Conservation (phyloP, 2,113 vertebrate genomes). For the Phyllostomus hastatus region DNA sequence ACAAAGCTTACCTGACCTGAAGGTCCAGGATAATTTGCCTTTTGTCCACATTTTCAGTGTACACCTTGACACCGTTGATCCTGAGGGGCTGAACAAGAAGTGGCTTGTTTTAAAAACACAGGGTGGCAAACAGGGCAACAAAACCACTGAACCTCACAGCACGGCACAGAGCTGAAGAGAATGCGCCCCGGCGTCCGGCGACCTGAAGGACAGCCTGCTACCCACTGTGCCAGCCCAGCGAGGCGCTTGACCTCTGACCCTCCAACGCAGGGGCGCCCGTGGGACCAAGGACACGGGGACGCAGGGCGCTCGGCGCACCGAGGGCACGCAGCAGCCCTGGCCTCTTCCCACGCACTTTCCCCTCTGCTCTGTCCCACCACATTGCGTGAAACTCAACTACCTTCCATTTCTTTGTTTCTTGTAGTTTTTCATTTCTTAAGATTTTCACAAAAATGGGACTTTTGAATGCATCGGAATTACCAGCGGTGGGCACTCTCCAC, state of each 20-base stretch:
- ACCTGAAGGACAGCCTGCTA: neutral
- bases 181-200: neutral
- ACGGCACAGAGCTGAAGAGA: neutral
- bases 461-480: neutral
- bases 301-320: accelerated
- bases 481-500: neutral
- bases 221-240: accelerated
- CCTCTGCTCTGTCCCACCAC: neutral
- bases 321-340: no score
- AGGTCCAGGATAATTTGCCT: slow-evolving; percentile 98
- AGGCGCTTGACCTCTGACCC: neutral
- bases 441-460: neutral
- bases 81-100: slow-evolving; percentile 88
- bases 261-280: accelerated
- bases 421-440: neutral
- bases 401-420: neutral
- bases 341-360: neutral
- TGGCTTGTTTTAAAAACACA: neutral
- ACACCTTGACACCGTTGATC: slow-evolving; percentile 97
- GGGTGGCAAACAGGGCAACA: no score
- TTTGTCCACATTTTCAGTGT: slow-evolving; percentile 98
- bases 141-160: neutral
- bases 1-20: slow-evolving; percentile 92
- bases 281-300: neutral
- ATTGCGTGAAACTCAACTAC: neutral